These are phyloP conservation scores for Salpingus planirostris DNA, from an alignment of 2,888 invertebrate genomes.

Conservation along the genomic window DNA sequence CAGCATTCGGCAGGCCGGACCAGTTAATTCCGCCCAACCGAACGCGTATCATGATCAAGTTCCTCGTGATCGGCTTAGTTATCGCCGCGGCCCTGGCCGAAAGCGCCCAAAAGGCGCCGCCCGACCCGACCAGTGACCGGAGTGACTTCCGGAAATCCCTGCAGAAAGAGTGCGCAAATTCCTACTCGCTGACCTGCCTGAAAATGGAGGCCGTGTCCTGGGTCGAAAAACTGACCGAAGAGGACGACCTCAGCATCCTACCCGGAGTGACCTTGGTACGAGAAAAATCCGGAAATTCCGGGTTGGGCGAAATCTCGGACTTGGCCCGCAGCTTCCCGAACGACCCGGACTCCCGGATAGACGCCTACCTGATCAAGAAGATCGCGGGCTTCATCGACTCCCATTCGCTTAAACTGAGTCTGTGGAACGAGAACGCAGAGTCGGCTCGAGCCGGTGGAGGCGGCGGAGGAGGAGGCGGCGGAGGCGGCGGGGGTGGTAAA, in stretches of 20 bases:
- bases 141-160: conserved; percentile 34
- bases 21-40: conserved; percentile 18
- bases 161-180: conserved; percentile 47
- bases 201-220: conserved; percentile 71
- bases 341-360: conserved; percentile 65
- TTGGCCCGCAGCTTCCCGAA: conserved; percentile 66
- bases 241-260: conserved; percentile 57
- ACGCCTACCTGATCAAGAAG: conserved; percentile 64
- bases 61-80: neutral
- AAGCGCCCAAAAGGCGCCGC: conserved; percentile 6
- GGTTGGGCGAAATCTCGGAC: conserved; percentile 61
- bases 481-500: conserved; percentile 32
- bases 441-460: conserved; percentile 32
- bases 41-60: conserved; percentile 22
- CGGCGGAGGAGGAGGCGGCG: conserved; percentile 43
- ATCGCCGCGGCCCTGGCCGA: neutral
- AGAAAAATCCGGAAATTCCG: conserved; percentile 46
- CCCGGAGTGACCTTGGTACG: conserved; percentile 69
- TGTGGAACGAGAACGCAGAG: conserved; percentile 43
- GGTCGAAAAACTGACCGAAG: conserved; percentile 63
- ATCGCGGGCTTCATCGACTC: conserved; percentile 63
- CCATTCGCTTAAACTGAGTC: conserved; percentile 62
- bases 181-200: conserved; percentile 64
- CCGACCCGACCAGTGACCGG: conserved; percentile 16
- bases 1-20: too few relatives aligned